phyloP scores from a whole-genome alignment of 2,113 vertebrate genomes.

The Serinus canaria region DNA sequence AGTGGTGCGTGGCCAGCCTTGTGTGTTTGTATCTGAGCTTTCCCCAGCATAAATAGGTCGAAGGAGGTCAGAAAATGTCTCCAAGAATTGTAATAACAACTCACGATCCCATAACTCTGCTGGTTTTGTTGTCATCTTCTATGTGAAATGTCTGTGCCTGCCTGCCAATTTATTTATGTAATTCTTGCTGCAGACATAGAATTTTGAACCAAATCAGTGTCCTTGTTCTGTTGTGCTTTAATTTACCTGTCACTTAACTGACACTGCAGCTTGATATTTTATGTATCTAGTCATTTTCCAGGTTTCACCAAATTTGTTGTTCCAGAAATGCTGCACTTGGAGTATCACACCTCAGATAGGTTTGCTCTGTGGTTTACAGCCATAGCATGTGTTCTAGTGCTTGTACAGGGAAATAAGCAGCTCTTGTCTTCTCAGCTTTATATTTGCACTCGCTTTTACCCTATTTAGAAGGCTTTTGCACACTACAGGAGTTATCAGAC shows the following conservation, averaged over 20 bases:
- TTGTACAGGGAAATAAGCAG: background rate
- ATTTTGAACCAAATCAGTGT: conserved; percentile 42
- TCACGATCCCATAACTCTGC: background rate
- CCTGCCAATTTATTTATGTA: conserved; percentile 41
- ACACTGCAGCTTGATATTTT: conserved; percentile 25
- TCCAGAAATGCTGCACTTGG: background rate
- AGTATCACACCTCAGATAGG: background rate
- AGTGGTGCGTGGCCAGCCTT: fast-evolving
- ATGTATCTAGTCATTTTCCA: conserved; percentile 26
- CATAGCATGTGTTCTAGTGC: background rate
- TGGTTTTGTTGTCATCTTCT: conserved; percentile 12
- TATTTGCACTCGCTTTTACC: background rate
- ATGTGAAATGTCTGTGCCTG: background rate
- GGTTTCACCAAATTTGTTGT: background rate
- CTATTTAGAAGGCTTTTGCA: background rate
- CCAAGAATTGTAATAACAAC: background rate
- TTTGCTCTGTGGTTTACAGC: background rate
- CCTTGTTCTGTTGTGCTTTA: conserved; percentile 28
- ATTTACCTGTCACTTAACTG: conserved; percentile 36
- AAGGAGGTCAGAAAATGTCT: background rate
- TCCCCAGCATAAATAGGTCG: background rate
- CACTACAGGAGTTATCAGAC: background rate
- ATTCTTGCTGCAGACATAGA: conserved; percentile 29
- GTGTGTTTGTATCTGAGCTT: background rate
- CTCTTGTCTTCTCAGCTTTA: background rate